Percentiles rank a stretch among this genome's conserved stretches.
These are phyloP conservation scores for Ormia ochracea DNA, from an alignment of 2,888 invertebrate species.

Conservation along the genomic window DNA sequence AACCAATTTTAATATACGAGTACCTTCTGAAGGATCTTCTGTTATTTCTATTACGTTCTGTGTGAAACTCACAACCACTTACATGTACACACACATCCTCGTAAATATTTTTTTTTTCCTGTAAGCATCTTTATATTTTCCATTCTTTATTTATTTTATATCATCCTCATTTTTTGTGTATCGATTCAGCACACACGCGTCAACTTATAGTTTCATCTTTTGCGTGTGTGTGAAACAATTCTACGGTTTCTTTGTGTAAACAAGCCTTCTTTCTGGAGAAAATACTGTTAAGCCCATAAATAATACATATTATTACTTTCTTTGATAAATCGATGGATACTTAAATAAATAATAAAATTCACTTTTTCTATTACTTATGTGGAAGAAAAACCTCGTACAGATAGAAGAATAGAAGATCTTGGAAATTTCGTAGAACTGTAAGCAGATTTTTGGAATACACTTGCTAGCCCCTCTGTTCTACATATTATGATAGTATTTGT, in stretches of 20 bases:
- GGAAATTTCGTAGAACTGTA: too few relatives aligned
- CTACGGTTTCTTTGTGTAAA: slow-evolving; percentile 58
- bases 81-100: neutral
- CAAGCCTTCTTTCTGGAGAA: slow-evolving; percentile 45
- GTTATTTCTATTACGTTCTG: too few relatives aligned
- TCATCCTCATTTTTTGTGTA: neutral
- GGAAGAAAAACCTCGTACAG: too few relatives aligned
- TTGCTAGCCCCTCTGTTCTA: too few relatives aligned
- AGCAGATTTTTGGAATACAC: too few relatives aligned
- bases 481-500: too few relatives aligned
- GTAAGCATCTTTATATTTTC: neutral
- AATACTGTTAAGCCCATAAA: slow-evolving; percentile 50
- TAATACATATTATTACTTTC: slow-evolving; percentile 50
- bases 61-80: too few relatives aligned
- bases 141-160: neutral
- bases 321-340: slow-evolving; percentile 47
- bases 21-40: too few relatives aligned
- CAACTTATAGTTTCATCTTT: neutral
- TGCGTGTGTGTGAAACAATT: slow-evolving; percentile 33
- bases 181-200: neutral
- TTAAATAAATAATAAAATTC: slow-evolving; percentile 31
- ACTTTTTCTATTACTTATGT: neutral
- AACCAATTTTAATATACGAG: too few relatives aligned
- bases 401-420: too few relatives aligned
- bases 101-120: neutral